Evolutionary conservation across 2,888 invertebrate species (phyloP).

Genomic region (Acronicta alni): DNA sequence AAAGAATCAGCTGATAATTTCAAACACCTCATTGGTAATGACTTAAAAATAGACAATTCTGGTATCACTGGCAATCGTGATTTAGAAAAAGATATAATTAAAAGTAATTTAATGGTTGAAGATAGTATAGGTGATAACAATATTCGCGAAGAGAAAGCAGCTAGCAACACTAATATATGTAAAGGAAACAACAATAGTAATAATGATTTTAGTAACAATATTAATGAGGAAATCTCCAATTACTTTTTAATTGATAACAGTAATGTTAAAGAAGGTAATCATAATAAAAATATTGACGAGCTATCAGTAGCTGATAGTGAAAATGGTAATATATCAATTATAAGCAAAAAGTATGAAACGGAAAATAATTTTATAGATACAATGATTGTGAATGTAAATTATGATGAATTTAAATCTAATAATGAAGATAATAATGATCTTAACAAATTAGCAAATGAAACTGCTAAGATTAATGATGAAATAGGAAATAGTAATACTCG

Average conservation of each 20-base stretch:
- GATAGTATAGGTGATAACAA: not conserved
- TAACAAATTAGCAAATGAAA: slow-evolving; percentile 26
- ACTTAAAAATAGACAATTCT: not conserved
- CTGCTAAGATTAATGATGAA: not conserved
- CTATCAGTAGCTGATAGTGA: not conserved
- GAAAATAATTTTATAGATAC: not conserved
- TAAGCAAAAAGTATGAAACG: not conserved
- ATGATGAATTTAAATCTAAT: not conserved
- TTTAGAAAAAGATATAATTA: not conserved
- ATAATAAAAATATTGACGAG: not conserved
- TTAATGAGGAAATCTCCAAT: not conserved
- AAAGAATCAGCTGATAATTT: not conserved
- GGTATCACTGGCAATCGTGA: not conserved
- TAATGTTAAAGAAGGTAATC: not conserved
- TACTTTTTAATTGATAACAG: not conserved
- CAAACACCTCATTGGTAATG: not conserved
- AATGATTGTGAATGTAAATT: slow-evolving; percentile 7
- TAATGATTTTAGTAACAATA: slow-evolving; percentile 3
- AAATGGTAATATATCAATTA: not conserved
- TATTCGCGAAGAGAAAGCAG: not conserved
- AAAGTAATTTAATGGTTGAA: not conserved
- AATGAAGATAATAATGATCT: slow-evolving; percentile 18
- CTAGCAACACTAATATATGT: slow-evolving; percentile 23
- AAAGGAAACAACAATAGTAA: slow-evolving; percentile 8
- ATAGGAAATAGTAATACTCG: not conserved